These are phyloP conservation scores for Orius insidiosus DNA, from an alignment of 1,140 invertebrate species.

Conservation along the genomic window DNA sequence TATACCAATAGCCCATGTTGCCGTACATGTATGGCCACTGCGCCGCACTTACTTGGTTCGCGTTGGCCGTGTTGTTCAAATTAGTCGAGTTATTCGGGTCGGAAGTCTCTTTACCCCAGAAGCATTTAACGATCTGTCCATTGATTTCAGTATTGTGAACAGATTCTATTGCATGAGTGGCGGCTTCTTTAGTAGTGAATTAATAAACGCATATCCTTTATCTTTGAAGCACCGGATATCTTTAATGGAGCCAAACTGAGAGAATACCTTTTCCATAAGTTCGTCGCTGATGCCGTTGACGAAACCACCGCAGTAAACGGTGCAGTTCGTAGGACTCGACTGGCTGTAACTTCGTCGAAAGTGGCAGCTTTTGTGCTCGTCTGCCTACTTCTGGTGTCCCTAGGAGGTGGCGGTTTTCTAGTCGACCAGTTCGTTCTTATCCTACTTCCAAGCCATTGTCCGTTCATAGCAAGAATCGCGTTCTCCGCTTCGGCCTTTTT, in stretches of 20 bases:
- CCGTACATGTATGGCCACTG: constrained; percentile 46
- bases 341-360: constrained; percentile 82
- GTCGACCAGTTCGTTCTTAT: constrained; percentile 99
- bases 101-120: constrained; percentile 93
- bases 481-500: constrained; percentile 97
- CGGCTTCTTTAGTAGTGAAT: constrained; percentile 92
- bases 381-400: constrained; percentile 25
- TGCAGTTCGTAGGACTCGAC: constrained; percentile 95
- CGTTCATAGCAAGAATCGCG: constrained; percentile 96
- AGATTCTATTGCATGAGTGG: constrained; percentile 89
- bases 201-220: constrained; percentile 98
- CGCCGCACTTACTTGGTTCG: constrained; percentile 28
- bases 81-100: constrained; percentile 43
- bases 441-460: constrained; percentile 93
- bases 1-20: constrained; percentile 69
- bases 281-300: constrained; percentile 87
- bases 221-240: constrained; percentile 97
- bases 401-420: constrained; percentile 75
- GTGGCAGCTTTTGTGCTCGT: constrained; percentile 36
- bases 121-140: constrained; percentile 93
- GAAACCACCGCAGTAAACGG: constrained; percentile 96
- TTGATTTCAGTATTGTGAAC: constrained; percentile 94
- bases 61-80: constrained; percentile 33
- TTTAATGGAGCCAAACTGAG: constrained; percentile 82
- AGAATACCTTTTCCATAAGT: constrained; percentile 88